These are phyloP conservation scores for Recurvirostra avosetta DNA, from an alignment of 2,113 vertebrate species.

Conservation along the genomic window DNA sequence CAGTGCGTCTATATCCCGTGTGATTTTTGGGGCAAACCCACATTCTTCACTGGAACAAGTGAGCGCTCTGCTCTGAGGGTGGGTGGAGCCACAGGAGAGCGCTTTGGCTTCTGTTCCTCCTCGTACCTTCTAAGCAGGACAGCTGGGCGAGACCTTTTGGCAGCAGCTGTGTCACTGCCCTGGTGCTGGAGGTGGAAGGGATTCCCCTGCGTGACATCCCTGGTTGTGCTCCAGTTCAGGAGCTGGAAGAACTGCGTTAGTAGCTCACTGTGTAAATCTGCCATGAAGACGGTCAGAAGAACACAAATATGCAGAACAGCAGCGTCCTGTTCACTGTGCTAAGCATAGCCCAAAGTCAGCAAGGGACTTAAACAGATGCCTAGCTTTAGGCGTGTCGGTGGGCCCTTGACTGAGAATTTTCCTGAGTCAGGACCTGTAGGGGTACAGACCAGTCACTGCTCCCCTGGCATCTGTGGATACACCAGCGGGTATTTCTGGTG, in stretches of 20 bases:
- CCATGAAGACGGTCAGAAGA: background rate
- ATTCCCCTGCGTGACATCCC: background rate
- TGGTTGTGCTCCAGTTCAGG: background rate
- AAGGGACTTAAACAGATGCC: background rate
- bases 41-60: background rate
- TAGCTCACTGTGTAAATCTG: background rate
- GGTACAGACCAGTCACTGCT: background rate
- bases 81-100: background rate
- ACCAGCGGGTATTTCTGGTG: background rate
- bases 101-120: background rate
- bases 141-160: background rate
- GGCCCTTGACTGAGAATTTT: background rate
- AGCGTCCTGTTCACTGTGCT: background rate
- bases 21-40: background rate
- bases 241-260: background rate
- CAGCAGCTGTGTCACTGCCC: background rate
- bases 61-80: background rate
- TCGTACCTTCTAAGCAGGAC: background rate
- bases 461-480: background rate
- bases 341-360: background rate
- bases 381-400: background rate
- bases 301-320: background rate
- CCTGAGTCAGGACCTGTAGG: background rate
- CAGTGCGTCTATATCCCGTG: background rate
- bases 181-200: background rate